phyloP scores from a whole-genome alignment of 2,888 invertebrate species.

The Lutraria lutraria region DNA sequence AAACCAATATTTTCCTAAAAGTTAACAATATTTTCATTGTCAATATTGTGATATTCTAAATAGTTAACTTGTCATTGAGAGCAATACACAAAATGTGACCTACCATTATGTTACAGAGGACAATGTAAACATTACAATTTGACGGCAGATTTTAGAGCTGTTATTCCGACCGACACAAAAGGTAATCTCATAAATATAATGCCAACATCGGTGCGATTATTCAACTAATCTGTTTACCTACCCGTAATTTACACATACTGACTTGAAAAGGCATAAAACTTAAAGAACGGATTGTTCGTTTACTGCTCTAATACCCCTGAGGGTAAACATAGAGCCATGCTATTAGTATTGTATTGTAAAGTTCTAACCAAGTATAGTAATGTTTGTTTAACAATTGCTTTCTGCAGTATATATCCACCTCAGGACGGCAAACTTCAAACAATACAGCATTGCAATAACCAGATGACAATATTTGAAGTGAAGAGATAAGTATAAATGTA shows the following conservation, averaged over 20 bases:
- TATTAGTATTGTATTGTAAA: conserved; percentile 48
- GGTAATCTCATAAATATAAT: conserved; percentile 62
- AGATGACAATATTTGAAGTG: conserved; percentile 40
- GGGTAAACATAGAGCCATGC: conserved; percentile 29
- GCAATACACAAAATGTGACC: conserved; percentile 42
- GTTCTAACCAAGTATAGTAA: conserved; percentile 47
- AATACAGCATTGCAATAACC: conserved; percentile 28
- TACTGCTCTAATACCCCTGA: conserved; percentile 45
- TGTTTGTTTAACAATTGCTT: conserved; percentile 57
- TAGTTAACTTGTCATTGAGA: conserved; percentile 5
- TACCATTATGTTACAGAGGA: conserved; percentile 13
- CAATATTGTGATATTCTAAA: conserved; percentile 31
- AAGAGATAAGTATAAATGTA: neutral
- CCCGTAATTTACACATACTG: conserved; percentile 55
- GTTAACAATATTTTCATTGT: conserved; percentile 29
- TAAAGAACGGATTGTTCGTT: conserved; percentile 45
- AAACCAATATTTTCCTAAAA: conserved; percentile 15
- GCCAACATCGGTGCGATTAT: conserved; percentile 55
- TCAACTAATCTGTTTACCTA: conserved; percentile 65
- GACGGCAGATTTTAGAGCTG: conserved; percentile 21
- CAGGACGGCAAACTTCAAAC: conserved; percentile 44
- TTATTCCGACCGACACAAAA: conserved; percentile 42
- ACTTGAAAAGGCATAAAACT: conserved; percentile 57
- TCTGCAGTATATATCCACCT: conserved; percentile 48
- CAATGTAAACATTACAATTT: conserved; percentile 26